phyloP scores from a whole-genome alignment of 2,888 invertebrate species.

The Argynnis bischoffii region DNA sequence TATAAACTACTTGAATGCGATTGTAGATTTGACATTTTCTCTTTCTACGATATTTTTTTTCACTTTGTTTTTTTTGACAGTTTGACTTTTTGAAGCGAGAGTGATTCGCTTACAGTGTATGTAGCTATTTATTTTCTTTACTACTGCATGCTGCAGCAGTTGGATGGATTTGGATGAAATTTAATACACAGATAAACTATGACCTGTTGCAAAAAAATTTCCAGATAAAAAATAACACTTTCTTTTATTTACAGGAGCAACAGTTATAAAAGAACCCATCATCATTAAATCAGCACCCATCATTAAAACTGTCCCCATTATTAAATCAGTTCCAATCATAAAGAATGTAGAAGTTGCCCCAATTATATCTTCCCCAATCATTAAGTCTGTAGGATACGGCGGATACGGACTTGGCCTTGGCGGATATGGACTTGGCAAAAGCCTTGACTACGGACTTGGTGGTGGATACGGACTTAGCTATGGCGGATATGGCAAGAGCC shows the following conservation, averaged over 20 bases:
- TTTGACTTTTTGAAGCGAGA: no score
- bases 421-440: slow-evolving; percentile 7
- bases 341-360: slow-evolving; percentile 11
- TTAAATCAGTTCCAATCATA: slow-evolving; percentile 6
- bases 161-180: no score
- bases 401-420: slow-evolving; percentile 9
- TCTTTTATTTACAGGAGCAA: background rate
- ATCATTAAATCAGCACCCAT: slow-evolving; percentile 3
- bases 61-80: no score
- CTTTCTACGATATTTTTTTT: no score
- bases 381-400: slow-evolving; percentile 6
- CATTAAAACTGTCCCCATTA: background rate
- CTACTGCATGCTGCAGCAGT: no score
- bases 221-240: background rate
- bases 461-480: slow-evolving; percentile 2
- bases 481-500: background rate
- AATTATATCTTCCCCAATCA: slow-evolving; percentile 3
- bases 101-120: no score
- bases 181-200: no score
- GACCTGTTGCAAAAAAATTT: background rate
- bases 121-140: no score
- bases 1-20: no score
- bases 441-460: slow-evolving; percentile 1
- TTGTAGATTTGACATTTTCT: no score
- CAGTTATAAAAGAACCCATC: slow-evolving; percentile 6